A percentile compares a stretch with the other conserved stretches of the same genome.
Conservation (phyloP, 2,888 invertebrate species). For the Torymus tubicola region DNA sequence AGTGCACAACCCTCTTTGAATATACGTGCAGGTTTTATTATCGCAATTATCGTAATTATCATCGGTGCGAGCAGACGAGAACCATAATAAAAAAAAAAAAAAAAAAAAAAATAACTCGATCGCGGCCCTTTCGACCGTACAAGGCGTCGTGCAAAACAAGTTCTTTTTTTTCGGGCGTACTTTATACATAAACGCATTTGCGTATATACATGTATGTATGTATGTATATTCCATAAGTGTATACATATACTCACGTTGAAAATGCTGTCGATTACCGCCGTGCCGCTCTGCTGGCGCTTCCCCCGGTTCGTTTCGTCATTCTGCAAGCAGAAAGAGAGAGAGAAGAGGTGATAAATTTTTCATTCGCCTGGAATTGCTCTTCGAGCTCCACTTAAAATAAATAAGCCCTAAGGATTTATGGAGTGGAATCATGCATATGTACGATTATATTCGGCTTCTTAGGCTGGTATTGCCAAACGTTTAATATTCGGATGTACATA, state of each 20-base stretch:
- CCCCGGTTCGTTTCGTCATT: conserved; percentile 56
- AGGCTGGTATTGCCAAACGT: no score
- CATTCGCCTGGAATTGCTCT: no score
- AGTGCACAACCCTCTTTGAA: no score
- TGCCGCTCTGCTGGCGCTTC: conserved; percentile 62
- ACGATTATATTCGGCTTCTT: no score
- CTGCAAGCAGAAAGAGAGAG: conserved; percentile 58
- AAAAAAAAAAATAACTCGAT: no score
- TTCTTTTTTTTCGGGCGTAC: conserved; percentile 24
- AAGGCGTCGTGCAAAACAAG: conserved; percentile 23
- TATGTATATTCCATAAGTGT: conserved; percentile 1
- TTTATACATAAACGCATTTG: background rate
- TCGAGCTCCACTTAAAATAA: no score
- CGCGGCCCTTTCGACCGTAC: conserved; percentile 3
- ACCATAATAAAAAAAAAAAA: conserved; percentile 12
- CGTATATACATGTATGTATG: conserved; percentile 1
- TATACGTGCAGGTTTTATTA: conserved; percentile 7
- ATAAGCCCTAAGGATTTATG: no score
- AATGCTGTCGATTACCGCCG: conserved; percentile 64
- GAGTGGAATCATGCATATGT: no score
- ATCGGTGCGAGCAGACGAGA: background rate
- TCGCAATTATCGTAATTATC: conserved; percentile 41
- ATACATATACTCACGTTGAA: conserved; percentile 67
- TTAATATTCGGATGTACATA: no score
- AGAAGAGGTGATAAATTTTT: background rate